Conservation (phyloP, 1,140 invertebrate genomes). For the Whitmania pigra region DNA sequence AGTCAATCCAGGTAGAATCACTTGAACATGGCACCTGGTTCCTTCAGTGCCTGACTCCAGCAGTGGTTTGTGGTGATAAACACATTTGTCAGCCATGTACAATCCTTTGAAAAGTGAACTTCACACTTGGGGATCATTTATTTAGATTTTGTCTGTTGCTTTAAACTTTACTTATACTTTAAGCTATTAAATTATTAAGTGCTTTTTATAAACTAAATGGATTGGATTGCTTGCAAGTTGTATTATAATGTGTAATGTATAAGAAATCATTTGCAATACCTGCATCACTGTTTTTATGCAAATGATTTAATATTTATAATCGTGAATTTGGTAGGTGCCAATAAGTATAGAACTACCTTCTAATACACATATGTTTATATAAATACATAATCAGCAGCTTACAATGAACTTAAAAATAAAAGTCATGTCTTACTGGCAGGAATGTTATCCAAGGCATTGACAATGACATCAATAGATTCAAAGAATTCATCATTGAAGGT, state of each 20-base stretch:
- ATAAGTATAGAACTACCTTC: no score
- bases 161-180: not conserved
- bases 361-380: no score
- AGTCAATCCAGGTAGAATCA: constrained; percentile 75
- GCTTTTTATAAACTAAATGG: no score
- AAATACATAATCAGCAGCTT: not conserved
- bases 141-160: not conserved
- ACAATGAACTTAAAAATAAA: not conserved
- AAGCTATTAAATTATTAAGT: no score
- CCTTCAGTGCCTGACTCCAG: constrained; percentile 96
- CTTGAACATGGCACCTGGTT: constrained; percentile 94
- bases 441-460: constrained; percentile 93
- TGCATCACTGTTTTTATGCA: no score
- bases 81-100: constrained; percentile 93
- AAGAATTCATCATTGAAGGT: constrained; percentile 93
- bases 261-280: no score
- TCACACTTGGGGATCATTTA: not conserved
- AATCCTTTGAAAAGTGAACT: constrained; percentile 45
- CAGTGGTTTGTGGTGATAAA: constrained; percentile 89
- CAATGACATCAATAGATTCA: constrained; percentile 76
- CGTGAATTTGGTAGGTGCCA: no score
- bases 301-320: no score
- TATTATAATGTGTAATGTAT: no score
- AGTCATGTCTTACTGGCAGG: constrained; percentile 60
- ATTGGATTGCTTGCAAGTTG: no score